phyloP scores from a whole-genome alignment of 2,888 invertebrate genomes.

The Leptopilina myrica region DNA sequence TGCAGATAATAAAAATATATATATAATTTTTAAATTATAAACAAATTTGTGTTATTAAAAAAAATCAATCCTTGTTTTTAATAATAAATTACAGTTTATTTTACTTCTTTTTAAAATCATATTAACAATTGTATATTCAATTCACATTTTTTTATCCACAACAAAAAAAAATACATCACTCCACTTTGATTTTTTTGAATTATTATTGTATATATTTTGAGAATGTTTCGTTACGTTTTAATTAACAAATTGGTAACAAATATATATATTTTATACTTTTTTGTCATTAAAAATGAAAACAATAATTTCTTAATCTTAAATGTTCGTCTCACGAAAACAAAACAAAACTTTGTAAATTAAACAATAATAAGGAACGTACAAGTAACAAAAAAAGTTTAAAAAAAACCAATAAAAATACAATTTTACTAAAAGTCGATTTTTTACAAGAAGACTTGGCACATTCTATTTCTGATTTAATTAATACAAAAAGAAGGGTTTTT shows the following conservation, averaged over 20 bases:
- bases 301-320: background rate
- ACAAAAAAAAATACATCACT: constrained; percentile 24
- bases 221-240: background rate
- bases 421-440: background rate
- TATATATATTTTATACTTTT: background rate
- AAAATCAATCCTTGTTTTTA: constrained; percentile 40
- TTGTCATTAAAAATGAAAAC: constrained; percentile 14
- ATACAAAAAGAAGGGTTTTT: background rate
- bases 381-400: constrained; percentile 3
- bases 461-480: constrained; percentile 30
- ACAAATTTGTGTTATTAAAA: background rate
- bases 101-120: constrained; percentile 69
- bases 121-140: constrained; percentile 69
- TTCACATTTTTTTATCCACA: constrained; percentile 44
- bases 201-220: background rate
- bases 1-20: constrained; percentile 18
- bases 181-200: constrained; percentile 18
- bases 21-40: constrained; percentile 33
- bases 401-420: constrained; percentile 37
- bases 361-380: constrained; percentile 21
- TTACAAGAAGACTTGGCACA: constrained; percentile 19
- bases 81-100: constrained; percentile 76
- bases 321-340: background rate
- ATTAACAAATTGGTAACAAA: constrained; percentile 23
- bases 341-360: background rate